Evolutionary conservation across 92 coral and sea anemone species (phyloP), one percentile per base, ranked within the genome.

Genomic region (Porites cylindrica): DNA sequence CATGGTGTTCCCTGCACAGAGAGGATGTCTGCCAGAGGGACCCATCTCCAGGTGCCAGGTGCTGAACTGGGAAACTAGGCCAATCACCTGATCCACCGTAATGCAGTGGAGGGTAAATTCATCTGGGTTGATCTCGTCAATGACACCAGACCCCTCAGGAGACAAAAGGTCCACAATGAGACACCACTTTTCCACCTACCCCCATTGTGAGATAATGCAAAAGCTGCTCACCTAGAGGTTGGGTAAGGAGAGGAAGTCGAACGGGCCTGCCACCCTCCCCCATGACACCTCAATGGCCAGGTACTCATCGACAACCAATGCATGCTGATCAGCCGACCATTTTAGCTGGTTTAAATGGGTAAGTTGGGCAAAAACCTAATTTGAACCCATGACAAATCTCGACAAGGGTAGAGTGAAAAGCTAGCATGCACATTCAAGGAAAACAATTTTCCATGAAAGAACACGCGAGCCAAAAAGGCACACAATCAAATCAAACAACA

Each of bases 151-250:
- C 32, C 1, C 32, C 32, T 29, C 32, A 29, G 32, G 32, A 29
- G 32, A 29, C 32, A 29, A 29, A 29, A 1, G 1, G 32, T 29
- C 32, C 32, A 29, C 32, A 29, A 29, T 1, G 32, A 29, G 32
- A 29, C 1, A 1, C 32, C 32, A 29, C 32, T 29, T 29, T 21
- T 0, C 23, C 23, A 21, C 23, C 0, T 21, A 21, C 1, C 32
- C 32, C 32, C 32, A 2, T 29, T 29, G 32, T 29, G 32, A 2
- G 32, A 2, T 29, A 2, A 29, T 1, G 32, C 32, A 1, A 29
- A 66, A 66, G 70, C 24, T 66, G 70, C 70, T 66, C 4, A 66
- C 70, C 9, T 66, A 7, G n/a, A 66, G 70, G n/a, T 66, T 66
- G 7, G 70, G 70, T 16, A 13, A 66, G 70, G 70, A 32, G 43